phyloP scores from a whole-genome alignment of 2,888 invertebrate genomes.

The Phania funesta region DNA sequence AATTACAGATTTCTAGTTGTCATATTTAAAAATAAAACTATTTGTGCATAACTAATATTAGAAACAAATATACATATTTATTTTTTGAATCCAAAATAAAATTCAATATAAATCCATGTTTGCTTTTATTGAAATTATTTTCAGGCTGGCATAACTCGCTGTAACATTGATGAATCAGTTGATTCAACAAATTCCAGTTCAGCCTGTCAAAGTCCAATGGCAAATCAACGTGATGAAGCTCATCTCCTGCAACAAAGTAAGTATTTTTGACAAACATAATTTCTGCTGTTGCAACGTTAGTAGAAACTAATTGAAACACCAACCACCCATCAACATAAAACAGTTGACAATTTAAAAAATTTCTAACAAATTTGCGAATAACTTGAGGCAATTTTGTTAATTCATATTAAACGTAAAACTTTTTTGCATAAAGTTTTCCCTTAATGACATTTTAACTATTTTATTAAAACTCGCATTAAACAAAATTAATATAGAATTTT shows the following conservation, averaged over 20 bases:
- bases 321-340: background rate
- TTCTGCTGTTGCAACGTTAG: background rate
- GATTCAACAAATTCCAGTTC: slow-evolving; percentile 80
- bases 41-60: no score
- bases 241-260: slow-evolving; percentile 76
- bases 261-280: slow-evolving; percentile 30
- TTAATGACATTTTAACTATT: no score
- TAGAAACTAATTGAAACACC: background rate
- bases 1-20: no score
- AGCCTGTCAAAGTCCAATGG: slow-evolving; percentile 80
- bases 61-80: no score
- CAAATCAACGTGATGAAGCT: slow-evolving; percentile 79
- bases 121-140: slow-evolving; percentile 5
- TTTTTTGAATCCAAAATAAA: background rate
- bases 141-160: slow-evolving; percentile 80
- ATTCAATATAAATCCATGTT: background rate
- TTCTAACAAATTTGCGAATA: background rate
- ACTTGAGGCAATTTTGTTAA: background rate
- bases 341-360: background rate
- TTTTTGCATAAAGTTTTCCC: background rate
- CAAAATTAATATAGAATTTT: no score
- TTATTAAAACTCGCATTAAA: no score
- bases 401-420: background rate
- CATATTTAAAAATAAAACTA: no score
- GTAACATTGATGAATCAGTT: slow-evolving; percentile 80